Evolutionary conservation across 2,113 vertebrate species (phyloP).

Genomic region (Chlorocebus sabaeus): DNA sequence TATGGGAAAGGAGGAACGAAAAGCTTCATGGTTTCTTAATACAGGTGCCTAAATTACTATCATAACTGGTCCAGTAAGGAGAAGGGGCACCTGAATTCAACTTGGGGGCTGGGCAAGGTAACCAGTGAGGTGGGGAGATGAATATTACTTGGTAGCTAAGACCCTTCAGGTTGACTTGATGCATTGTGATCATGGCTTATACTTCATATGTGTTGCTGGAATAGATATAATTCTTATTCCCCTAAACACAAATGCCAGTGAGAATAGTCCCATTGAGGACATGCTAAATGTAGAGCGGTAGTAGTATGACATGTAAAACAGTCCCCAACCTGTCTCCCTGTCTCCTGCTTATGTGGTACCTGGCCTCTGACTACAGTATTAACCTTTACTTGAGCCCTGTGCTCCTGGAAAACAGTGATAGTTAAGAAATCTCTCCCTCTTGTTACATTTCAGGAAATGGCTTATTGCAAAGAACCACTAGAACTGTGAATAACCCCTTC

Average conservation of each 20-base stretch:
- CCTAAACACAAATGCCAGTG: neutral
- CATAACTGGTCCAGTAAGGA: neutral
- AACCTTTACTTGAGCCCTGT: neutral
- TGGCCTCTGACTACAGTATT: neutral
- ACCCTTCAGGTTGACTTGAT: neutral
- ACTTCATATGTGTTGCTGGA: neutral
- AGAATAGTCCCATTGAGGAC: neutral
- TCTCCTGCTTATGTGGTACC: neutral
- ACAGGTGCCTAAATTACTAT: neutral
- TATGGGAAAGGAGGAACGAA: neutral
- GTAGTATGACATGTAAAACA: neutral
- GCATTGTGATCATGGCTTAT: neutral
- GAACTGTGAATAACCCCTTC: neutral
- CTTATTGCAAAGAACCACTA: neutral
- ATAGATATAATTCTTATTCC: neutral
- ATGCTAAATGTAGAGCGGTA: neutral
- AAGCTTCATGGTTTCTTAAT: neutral
- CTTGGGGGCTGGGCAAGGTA: neutral
- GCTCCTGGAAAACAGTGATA: neutral
- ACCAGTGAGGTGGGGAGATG: neutral
- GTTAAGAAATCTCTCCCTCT: neutral
- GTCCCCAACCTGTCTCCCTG: neutral
- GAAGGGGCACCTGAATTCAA: neutral
- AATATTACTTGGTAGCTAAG: neutral
- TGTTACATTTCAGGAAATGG: neutral